A percentile compares a stretch with the other conserved stretches of the same genome.
Conservation (phyloP, 2,888 invertebrate genomes). For the Cerastis leucographa region DNA sequence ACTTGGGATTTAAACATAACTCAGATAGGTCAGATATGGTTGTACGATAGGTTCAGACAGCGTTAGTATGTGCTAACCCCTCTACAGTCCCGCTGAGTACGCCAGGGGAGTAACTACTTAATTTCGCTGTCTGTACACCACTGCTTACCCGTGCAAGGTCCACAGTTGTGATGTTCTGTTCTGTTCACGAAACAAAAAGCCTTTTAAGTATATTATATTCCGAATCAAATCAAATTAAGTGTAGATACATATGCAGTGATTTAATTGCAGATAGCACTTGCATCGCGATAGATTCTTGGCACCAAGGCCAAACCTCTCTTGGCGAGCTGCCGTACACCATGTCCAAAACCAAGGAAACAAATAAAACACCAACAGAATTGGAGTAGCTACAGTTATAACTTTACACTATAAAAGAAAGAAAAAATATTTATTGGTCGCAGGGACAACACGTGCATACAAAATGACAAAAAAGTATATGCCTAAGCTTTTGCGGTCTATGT, state of each 20-base stretch:
- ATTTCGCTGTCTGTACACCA: neutral
- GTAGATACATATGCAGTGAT: neutral
- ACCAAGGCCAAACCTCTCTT: conserved; percentile 23
- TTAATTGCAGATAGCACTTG: conserved; percentile 26
- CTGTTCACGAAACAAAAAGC: neutral
- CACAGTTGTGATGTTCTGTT: neutral
- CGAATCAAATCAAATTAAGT: neutral
- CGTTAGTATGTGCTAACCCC: too few relatives aligned
- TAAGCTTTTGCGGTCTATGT: neutral
- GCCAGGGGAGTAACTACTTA: too few relatives aligned
- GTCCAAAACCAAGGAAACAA: conserved; percentile 21
- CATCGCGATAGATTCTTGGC: conserved; percentile 38
- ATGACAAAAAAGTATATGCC: too few relatives aligned
- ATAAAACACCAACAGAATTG: conserved; percentile 3
- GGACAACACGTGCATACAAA: too few relatives aligned
- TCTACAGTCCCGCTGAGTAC: too few relatives aligned
- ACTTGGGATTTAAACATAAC: neutral
- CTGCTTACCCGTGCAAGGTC: neutral
- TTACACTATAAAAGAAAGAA: too few relatives aligned
- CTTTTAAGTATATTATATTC: too few relatives aligned
- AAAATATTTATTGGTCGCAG: too few relatives aligned
- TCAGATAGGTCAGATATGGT: neutral
- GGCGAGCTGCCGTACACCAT: conserved; percentile 39
- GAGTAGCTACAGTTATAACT: neutral
- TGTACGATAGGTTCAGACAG: too few relatives aligned